A percentile compares a stretch with the other conserved stretches of the same genome.
Conservation (phyloP, 2,113 vertebrate species). For the Onychostoma macrolepis region DNA sequence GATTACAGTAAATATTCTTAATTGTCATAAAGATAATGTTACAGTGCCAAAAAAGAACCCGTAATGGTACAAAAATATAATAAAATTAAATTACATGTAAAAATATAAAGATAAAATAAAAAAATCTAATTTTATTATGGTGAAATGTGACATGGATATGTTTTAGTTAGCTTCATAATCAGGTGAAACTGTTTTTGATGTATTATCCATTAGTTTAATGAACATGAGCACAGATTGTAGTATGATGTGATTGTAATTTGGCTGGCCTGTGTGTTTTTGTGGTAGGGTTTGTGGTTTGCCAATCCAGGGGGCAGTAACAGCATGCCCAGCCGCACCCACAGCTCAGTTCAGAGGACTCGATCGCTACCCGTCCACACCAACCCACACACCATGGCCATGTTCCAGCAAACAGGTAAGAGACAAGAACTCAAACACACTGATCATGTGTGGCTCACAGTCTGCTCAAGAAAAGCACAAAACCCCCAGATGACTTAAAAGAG, state of each 20-base stretch:
- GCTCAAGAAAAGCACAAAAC: neutral
- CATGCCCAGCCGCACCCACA: slow-evolving; percentile 96
- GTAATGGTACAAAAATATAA: neutral
- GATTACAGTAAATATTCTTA: no score
- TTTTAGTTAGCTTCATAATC: neutral
- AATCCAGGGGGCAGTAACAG: slow-evolving; percentile 98
- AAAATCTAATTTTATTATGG: neutral
- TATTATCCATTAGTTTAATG: neutral
- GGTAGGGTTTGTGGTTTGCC: slow-evolving; percentile 96
- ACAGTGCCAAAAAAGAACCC: no score
- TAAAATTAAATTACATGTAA: neutral
- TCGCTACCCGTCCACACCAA: slow-evolving; percentile 95
- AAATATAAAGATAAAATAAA: no score
- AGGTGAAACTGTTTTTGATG: neutral
- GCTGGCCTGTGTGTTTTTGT: slow-evolving; percentile 32
- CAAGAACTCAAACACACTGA: slow-evolving; percentile 15
- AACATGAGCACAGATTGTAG: slow-evolving; percentile 43
- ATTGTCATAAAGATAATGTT: no score
- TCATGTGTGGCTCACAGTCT: neutral
- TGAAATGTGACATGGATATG: neutral
- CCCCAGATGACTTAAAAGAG: neutral
- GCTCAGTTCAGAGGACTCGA: slow-evolving; percentile 95
- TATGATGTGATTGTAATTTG: slow-evolving; percentile 12
- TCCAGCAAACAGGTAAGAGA: slow-evolving; percentile 89
- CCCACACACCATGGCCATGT: slow-evolving; percentile 93